These are phyloP conservation scores for Molorchus minor DNA, from an alignment of 2,888 invertebrate species.

Conservation along the genomic window DNA sequence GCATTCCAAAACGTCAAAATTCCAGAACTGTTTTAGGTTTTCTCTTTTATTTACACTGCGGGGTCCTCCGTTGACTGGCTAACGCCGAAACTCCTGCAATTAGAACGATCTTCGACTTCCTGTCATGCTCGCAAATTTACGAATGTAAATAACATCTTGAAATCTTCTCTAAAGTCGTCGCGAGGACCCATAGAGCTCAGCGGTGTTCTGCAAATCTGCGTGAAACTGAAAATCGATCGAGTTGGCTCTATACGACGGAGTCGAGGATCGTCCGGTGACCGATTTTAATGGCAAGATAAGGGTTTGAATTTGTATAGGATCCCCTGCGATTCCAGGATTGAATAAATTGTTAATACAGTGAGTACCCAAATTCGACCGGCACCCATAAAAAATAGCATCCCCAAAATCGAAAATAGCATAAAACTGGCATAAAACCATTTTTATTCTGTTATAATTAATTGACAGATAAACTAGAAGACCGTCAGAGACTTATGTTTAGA, in stretches of 20 bases:
- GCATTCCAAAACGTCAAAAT: no score
- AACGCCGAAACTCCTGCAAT: slow-evolving; percentile 26
- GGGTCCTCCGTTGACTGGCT: no score
- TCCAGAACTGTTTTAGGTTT: no score
- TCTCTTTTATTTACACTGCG: no score
- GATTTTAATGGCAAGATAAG: slow-evolving; percentile 21
- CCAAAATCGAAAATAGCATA: no score
- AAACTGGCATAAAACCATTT: no score
- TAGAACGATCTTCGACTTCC: slow-evolving; percentile 28
- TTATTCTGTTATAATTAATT: no score
- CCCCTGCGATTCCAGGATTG: not conserved
- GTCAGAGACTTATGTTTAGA: no score
- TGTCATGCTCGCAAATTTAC: slow-evolving; percentile 24
- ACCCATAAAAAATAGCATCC: no score
- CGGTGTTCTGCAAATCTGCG: slow-evolving; percentile 17
- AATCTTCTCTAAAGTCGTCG: slow-evolving; percentile 8
- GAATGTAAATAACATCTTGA: slow-evolving; percentile 21
- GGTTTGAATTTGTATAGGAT: slow-evolving; percentile 7
- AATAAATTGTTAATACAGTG: no score
- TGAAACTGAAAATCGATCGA: slow-evolving; percentile 24
- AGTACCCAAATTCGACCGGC: no score
- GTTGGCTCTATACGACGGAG: slow-evolving; percentile 4
- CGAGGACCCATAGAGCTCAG: not conserved
- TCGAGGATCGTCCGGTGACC: slow-evolving; percentile 1
- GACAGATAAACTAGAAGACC: no score